Percentiles rank a stretch among this genome's conserved stretches.
phyloP scores from a whole-genome alignment of 2,113 vertebrate genomes.

The Pseudopodoces humilis region DNA sequence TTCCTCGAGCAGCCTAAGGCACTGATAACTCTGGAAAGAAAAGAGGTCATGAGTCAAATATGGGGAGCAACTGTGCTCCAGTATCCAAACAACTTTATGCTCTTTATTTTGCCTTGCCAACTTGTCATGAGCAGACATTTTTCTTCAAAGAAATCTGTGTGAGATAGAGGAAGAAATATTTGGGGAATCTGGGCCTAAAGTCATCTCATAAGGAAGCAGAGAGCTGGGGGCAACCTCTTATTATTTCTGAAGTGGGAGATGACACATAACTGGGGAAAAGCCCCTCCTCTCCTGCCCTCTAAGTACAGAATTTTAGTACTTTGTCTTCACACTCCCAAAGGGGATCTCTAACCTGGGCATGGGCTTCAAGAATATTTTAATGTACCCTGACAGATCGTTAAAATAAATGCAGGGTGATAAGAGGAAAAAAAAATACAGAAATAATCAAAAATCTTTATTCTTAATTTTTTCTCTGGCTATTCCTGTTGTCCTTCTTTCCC shows the following conservation, averaged over 20 bases:
- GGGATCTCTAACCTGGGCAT: not conserved
- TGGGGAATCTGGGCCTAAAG: slow-evolving; percentile 30
- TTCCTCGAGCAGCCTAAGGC: slow-evolving; percentile 31
- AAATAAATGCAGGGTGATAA: not conserved
- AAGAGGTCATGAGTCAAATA: slow-evolving; percentile 24
- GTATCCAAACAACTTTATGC: not conserved
- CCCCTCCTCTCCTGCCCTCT: not conserved
- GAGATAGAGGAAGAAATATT: slow-evolving; percentile 43
- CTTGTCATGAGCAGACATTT: slow-evolving; percentile 12
- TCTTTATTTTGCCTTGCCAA: slow-evolving; percentile 24
- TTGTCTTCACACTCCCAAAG: not conserved
- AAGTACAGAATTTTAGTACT: not conserved
- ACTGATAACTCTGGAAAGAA: slow-evolving; percentile 16
- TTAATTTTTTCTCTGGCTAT: not conserved
- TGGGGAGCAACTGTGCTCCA: not conserved
- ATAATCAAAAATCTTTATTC: not conserved
- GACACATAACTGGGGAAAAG: not conserved
- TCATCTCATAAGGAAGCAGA: slow-evolving; percentile 27
- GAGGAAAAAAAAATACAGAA: not conserved
- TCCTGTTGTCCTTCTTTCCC: not conserved
- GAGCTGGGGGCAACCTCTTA: not conserved
- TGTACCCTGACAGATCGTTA: not conserved
- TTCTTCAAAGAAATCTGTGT: slow-evolving; percentile 21
- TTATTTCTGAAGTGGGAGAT: not conserved
- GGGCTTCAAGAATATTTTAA: not conserved